Evolutionary conservation across 2,888 invertebrate genomes (phyloP).

Genomic region (Theodoxus fluviatilis): DNA sequence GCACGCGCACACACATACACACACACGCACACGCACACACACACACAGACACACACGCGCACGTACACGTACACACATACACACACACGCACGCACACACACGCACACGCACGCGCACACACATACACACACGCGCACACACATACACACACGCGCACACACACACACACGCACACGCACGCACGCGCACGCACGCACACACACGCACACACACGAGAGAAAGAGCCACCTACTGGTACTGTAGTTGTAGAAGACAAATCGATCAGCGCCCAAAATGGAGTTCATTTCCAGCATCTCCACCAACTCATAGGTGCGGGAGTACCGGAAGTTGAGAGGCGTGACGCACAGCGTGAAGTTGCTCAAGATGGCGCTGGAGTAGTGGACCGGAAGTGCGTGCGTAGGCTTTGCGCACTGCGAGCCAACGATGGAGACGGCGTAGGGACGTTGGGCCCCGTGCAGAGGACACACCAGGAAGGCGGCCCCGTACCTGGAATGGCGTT

Average conservation of each 20-base stretch:
- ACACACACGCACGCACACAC: too few species aligned
- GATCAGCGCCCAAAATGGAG: conserved; percentile 55
- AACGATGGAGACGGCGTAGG: conserved; percentile 36
- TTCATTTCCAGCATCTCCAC: conserved; percentile 62
- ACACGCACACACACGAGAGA: too few species aligned
- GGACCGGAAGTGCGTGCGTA: conserved; percentile 30
- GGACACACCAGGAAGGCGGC: conserved; percentile 35
- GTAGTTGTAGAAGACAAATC: conserved; percentile 57
- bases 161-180: too few species aligned
- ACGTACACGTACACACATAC: too few species aligned
- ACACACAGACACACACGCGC: too few species aligned
- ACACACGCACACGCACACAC: too few species aligned
- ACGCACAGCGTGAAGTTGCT: conserved; percentile 48
- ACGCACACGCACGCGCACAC: too few species aligned
- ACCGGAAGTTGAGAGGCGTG: conserved; percentile 45
- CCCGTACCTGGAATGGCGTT: conserved; percentile 33
- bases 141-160: too few species aligned
- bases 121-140: too few species aligned
- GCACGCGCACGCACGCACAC: too few species aligned
- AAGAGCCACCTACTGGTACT: too few species aligned
- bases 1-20: too few species aligned
- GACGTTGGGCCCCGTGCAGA: conserved; percentile 19
- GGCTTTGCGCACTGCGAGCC: conserved; percentile 30
- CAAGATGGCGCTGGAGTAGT: conserved; percentile 16
- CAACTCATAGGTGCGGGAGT: conserved; percentile 48